Base-by-base conservation (phyloP, 2,113 vertebrate genomes). In the Platycercus adscitus region DNA sequence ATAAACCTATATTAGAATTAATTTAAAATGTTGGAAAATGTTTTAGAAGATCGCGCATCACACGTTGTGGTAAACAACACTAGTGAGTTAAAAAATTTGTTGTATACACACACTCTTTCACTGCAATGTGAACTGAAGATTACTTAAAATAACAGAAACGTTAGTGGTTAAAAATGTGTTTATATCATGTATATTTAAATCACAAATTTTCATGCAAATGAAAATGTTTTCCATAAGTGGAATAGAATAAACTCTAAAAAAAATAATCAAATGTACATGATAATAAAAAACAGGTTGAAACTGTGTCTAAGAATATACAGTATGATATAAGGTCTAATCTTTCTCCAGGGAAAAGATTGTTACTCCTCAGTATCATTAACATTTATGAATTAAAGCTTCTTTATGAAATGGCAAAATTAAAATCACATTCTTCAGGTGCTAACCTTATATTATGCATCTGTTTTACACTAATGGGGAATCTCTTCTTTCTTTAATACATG, bases 1-100 rank as follows among this genome's bases (percentile, higher is more conserved):
- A 98, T 98, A 98, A 98, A 98, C 98, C 97, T 98, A 95, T 98
- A 98, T 98, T 97, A 98, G 97, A 98, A 98, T 98, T 98, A 98
- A 98, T 98, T 97, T 98, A 97, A 98, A 98, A 97, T 97, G 97
- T 95, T 97, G 71, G 95, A 97, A 98, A 97, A 87, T 97, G 92
- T 97, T 98, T 98, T 96, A 97, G 95, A 97, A 98, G 94, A 97
- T 71, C 96, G 94, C 97, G 80, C 66, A 91, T 96, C 95, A 94
- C 90, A 93, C 50, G 9, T 96, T 94, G 95, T 95, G 91, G 93
- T 97, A 98, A 98, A 97, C 93, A 98, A 81, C 47, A 41, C 61
- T 88, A 91, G 95, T 70, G 80, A 91, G 49, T 94, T 72, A 81
- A 84, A 94, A 96, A 88, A 78, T 50, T 50, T 77, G 11, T 86